phyloP scores from a whole-genome alignment of 2,113 vertebrate genomes.

The Cynocephalus volans region DNA sequence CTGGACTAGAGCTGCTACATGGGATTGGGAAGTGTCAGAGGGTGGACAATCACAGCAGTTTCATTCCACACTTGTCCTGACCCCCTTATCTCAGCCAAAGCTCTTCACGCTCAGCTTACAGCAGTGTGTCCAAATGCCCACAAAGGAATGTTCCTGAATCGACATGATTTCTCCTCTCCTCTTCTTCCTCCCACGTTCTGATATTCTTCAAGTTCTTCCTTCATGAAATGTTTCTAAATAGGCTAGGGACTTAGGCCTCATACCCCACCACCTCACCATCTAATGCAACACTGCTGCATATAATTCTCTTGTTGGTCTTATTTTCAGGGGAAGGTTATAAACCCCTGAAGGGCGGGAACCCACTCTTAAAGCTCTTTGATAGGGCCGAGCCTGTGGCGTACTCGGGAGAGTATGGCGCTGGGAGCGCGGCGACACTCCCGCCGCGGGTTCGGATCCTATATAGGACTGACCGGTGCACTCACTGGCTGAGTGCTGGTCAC shows the following conservation, averaged over 20 bases:
- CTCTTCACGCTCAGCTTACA: not conserved
- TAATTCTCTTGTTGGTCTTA: not conserved
- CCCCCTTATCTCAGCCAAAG: not conserved
- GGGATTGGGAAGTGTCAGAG: not conserved
- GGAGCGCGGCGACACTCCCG: too few relatives aligned
- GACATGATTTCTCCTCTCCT: not conserved
- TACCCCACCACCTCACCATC: not conserved
- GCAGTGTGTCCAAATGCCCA: not conserved
- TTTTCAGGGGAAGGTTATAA: not conserved
- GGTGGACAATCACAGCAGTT: not conserved
- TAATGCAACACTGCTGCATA: not conserved
- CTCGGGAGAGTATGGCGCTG: too few relatives aligned
- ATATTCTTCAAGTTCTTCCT: constrained; percentile 9
- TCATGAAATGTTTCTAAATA: not conserved
- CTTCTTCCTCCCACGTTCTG: not conserved
- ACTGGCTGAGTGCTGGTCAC: too few relatives aligned
- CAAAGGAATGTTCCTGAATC: not conserved
- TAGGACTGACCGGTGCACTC: too few relatives aligned
- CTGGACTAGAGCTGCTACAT: not conserved
- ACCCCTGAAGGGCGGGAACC: not conserved
- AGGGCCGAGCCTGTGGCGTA: too few relatives aligned
- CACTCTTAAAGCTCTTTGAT: not conserved
- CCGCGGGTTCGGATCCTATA: too few relatives aligned
- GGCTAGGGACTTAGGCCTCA: not conserved
- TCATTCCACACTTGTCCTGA: not conserved